phyloP scores from a whole-genome alignment of 1,140 invertebrate species.

The Frieseomelitta varia region DNA sequence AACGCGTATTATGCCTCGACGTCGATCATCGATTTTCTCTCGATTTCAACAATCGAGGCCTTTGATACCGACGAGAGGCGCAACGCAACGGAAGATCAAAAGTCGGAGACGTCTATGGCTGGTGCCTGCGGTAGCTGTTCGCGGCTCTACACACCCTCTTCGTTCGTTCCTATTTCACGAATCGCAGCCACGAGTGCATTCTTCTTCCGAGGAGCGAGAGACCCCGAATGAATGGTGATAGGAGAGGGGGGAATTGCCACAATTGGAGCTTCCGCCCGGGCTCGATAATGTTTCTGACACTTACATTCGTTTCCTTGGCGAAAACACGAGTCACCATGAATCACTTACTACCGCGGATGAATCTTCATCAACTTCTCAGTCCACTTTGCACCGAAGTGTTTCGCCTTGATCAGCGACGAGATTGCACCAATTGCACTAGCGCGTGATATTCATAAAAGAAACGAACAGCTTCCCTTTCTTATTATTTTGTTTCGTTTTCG shows the following conservation, averaged over 20 bases:
- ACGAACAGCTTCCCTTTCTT: not conserved
- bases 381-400: not conserved
- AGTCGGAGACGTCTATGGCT: not conserved
- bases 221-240: not conserved
- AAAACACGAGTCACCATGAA: slow-evolving; percentile 10
- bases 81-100: not conserved
- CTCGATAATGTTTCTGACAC: slow-evolving; percentile 19
- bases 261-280: slow-evolving; percentile 18
- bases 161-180: not conserved
- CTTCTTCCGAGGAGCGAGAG: not conserved
- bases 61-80: not conserved
- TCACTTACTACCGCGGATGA: slow-evolving; percentile 11
- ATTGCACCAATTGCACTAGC: not conserved
- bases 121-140: too few relatives aligned
- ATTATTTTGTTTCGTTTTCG: not conserved
- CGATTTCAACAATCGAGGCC: not conserved
- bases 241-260: slow-evolving; percentile 22
- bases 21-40: slow-evolving; percentile 21
- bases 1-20: not conserved
- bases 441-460: not conserved
- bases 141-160: too few relatives aligned
- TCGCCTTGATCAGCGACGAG: not conserved
- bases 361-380: slow-evolving; percentile 4
- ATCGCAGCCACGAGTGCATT: not conserved
- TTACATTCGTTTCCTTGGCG: slow-evolving; percentile 23